phyloP scores from a whole-genome alignment of 2,888 invertebrate species.

The Drosophila basisetae region DNA sequence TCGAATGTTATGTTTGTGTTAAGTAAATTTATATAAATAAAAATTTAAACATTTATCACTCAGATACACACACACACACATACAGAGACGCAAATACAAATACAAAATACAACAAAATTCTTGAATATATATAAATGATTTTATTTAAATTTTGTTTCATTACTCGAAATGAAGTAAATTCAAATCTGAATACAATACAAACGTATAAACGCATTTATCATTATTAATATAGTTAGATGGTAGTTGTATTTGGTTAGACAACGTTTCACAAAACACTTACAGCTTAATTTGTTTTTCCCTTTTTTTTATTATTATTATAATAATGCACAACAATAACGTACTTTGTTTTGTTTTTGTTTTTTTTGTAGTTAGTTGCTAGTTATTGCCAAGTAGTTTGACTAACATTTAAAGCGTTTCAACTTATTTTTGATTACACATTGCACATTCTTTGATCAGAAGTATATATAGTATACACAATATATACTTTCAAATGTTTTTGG shows the following conservation, averaged over 20 bases:
- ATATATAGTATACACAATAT: slow-evolving; percentile 9
- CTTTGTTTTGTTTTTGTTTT: slow-evolving; percentile 30
- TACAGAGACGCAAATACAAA: slow-evolving; percentile 41
- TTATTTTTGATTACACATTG: slow-evolving; percentile 54
- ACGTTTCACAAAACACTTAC: slow-evolving; percentile 76
- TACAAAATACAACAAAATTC: slow-evolving; percentile 52
- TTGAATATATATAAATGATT: slow-evolving; percentile 61
- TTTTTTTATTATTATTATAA: slow-evolving; percentile 24
- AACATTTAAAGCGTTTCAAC: slow-evolving; percentile 68
- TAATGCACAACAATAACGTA: slow-evolving; percentile 67
- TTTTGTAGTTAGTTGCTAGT: slow-evolving; percentile 65
- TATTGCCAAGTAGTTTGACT: slow-evolving; percentile 59
- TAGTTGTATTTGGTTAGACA: slow-evolving; percentile 75
- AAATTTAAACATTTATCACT: slow-evolving; percentile 33
- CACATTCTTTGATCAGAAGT: slow-evolving; percentile 37
- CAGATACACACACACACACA: slow-evolving; percentile 37
- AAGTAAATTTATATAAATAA: slow-evolving; percentile 7
- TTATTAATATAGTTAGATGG: slow-evolving; percentile 60
- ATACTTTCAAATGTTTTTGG: slow-evolving; percentile 30
- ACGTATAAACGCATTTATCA: slow-evolving; percentile 68
- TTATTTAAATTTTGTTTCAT: slow-evolving; percentile 58
- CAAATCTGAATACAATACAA: slow-evolving; percentile 64
- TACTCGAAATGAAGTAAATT: slow-evolving; percentile 19
- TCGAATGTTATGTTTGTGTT: slow-evolving; percentile 28
- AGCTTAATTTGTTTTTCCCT: slow-evolving; percentile 41